Evolutionary conservation across 2,113 vertebrate genomes (phyloP).

Genomic region (Mobula birostris): DNA sequence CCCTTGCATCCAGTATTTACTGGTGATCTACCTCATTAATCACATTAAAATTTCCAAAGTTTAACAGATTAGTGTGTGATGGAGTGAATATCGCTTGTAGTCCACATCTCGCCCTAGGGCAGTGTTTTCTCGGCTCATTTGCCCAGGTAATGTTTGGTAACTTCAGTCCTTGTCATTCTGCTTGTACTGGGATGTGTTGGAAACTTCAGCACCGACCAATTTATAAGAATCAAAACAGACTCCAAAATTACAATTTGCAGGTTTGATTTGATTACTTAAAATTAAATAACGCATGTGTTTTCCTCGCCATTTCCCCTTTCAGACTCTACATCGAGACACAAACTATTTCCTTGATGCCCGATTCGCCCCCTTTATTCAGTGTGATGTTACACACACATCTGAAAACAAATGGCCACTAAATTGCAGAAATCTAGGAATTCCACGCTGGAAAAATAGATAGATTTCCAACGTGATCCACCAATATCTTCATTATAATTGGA

Average conservation of each 20-base stretch:
- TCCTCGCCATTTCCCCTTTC: neutral
- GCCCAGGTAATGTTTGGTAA: neutral
- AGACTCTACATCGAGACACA: neutral
- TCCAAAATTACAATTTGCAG: neutral
- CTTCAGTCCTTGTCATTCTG: neutral
- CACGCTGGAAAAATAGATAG: neutral
- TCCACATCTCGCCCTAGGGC: neutral
- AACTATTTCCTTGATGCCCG: neutral
- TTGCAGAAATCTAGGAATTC: conserved; percentile 27
- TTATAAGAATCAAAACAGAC: neutral
- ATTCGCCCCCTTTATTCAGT: conserved; percentile 5
- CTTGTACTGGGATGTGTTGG: neutral
- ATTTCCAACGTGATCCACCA: neutral
- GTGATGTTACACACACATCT: conserved; percentile 1
- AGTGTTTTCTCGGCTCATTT: neutral
- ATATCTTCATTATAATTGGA: neutral
- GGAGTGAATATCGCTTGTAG: neutral
- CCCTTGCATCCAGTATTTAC: neutral
- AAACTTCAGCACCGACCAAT: neutral
- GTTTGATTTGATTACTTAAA: neutral
- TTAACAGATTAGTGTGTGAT: neutral
- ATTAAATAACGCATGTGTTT: neutral
- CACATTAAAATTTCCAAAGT: neutral
- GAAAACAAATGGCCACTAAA: conserved; percentile 16
- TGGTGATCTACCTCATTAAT: neutral